Evolutionary conservation across 2,888 invertebrate genomes (phyloP), one percentile per base, ranked within the genome.

Genomic region (Caenorhabditis sinica): DNA sequence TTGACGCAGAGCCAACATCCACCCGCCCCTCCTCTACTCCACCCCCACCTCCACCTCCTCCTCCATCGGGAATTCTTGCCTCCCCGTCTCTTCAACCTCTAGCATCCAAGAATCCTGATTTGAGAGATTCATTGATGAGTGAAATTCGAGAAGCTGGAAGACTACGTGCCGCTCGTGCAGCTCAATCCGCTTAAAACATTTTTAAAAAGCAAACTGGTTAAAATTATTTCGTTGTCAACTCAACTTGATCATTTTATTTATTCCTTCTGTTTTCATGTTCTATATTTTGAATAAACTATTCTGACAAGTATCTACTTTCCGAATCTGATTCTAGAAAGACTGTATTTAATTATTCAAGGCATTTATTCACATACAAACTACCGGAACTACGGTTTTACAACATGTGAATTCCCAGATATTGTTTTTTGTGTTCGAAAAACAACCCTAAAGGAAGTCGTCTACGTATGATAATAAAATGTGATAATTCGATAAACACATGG

Each of bases 91-190:
- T 45, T 45, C 65, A 65, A 45, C 30, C 25, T 17, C 28, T 60
- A 25, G 43, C 33, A 11, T 60, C 73, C 9, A 72, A 83, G 43
- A 60, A 20, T 23, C 25, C 20, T 15, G 73, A 85, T 58, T 20
- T 73, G 15, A 65, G 85, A 13, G 85, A 85, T 40, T 61, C 68
- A 5, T 30, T 85, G 33, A 85, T 85, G 85, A 63, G 28, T 43
- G 85, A 85, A 73, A 85, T 85, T 58, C 71, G 81, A 36, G 77
- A 85, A 82, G 85, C 85, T 28, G 85, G 85, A 63, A 40, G 77
- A 60, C 40, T 85, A 51, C 63, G 85, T 33, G 85, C 85, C 40
- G 77, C 82, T 11, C 68, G 85, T 49, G 43, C 28, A 25, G 69
- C 79, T 17, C 74, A 79, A 74, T 69, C 60, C 58, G 83, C 83